Evolutionary conservation across 2,888 invertebrate genomes (phyloP), one percentile per base, ranked within the genome.

Genomic region (Cephonodes hylas): DNA sequence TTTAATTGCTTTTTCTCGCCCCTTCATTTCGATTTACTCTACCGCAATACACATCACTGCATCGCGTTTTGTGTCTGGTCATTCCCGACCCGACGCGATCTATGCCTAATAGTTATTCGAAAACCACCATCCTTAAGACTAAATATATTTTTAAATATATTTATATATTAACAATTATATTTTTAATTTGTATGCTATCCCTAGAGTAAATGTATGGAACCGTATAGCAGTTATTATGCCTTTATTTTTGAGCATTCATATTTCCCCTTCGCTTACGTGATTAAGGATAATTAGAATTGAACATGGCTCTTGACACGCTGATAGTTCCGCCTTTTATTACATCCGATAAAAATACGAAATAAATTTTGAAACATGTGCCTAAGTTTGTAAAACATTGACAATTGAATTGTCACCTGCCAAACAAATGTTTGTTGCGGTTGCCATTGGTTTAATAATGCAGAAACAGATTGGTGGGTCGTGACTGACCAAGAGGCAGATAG

Each of bases 401-500:
- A 53, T 27, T 31, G 15, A 15, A 1, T 4, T 31, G 27, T 27
- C 5, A 53, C 15, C 31, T 8, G 31, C 18, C 15, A 31, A 18
- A 31, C 18, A 53, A 31, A 31, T 10, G 48, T 48, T 23, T 53
- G 48, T 8, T 42, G 42, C 53, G 48, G 48, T 53, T 22, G 13
- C 22, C 25, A 4, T 13, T 18, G 25, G 38, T 42, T 42, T n/a
- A 53, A 57, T 45, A 23, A 44, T 45, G 18, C 46, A 59, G 59
- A 45, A 31, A 56, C 56, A 23, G 31, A 62, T 4, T 42, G 56
- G 59, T 63, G 60, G 61, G 63, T 66, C 46, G 48, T 58, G 27
- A 15, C 27, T 44, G 45, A 45, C 58, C 44, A 18, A 22, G 57
- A 58, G 60, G 22, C 25, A 27, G 42, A 58, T 53, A 27, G 13